These are phyloP conservation scores for Spicauda simplicius DNA, from an alignment of 2,888 invertebrate genomes.

Conservation along the genomic window DNA sequence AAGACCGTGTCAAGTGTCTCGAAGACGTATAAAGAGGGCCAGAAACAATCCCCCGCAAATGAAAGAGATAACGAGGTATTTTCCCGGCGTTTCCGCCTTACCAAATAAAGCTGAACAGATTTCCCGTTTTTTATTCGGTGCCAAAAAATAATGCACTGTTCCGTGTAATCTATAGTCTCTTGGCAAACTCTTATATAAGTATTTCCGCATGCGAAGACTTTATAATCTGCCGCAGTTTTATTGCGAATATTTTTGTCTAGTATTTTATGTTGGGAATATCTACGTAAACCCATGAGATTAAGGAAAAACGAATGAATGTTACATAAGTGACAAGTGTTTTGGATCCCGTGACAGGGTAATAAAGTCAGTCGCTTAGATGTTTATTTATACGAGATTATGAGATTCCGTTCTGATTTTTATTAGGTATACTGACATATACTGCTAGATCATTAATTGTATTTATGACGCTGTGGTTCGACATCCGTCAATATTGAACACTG, in stretches of 20 bases:
- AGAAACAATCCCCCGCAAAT: conserved; percentile 65
- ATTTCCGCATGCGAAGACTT: conserved; percentile 28
- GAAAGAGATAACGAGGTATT: conserved; percentile 65
- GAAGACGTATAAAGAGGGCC: conserved; percentile 66
- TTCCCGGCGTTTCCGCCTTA: conserved; percentile 27
- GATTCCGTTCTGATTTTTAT: conserved; percentile 1
- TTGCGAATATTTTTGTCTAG: conserved; percentile 15
- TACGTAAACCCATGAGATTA: conserved; percentile 14
- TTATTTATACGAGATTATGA: conserved; percentile 24
- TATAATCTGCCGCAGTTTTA: conserved; percentile 24
- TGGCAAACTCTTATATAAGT: conserved; percentile 25
- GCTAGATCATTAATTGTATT: not conserved
- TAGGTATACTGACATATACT: not conserved
- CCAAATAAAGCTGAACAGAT: conserved; percentile 34
- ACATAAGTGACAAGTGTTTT: conserved; percentile 22
- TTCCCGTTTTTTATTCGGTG: conserved; percentile 32
- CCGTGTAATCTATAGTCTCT: conserved; percentile 32
- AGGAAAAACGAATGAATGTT: conserved; percentile 16
- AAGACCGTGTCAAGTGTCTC: conserved; percentile 63
- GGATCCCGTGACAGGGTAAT: conserved; percentile 17
- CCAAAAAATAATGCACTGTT: conserved; percentile 35
- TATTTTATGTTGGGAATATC: not conserved
- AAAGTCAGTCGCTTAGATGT: conserved; percentile 14
- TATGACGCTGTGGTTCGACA: not conserved
- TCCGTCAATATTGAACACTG: too few species aligned